Conservation (phyloP, 2,113 vertebrate genomes). For the Cercocebus atys region DNA sequence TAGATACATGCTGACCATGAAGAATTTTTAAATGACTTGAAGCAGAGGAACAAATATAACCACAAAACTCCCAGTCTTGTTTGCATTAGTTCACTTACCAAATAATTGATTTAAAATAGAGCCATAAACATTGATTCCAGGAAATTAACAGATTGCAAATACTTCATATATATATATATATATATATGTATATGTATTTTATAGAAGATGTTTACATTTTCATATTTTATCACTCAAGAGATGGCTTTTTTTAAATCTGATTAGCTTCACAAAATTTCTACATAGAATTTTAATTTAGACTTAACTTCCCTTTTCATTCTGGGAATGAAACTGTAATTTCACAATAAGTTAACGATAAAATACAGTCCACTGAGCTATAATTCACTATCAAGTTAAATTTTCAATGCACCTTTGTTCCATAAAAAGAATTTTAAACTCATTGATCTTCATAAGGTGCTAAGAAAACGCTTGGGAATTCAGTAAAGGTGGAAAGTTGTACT, state of each 20-base stretch:
- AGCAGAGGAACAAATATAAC: neutral
- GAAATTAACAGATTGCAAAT: constrained; percentile 4
- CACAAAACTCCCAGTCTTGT: neutral
- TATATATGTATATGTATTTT: neutral
- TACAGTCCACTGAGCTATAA: constrained; percentile 55
- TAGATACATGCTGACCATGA: neutral
- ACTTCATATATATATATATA: neutral
- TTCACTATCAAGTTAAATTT: constrained; percentile 54
- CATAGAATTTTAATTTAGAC: constrained; percentile 34
- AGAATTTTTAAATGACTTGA: neutral
- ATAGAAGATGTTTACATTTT: neutral
- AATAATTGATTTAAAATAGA: neutral
- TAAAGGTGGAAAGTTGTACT: neutral
- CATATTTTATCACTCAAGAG: constrained; percentile 17
- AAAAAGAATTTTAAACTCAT: constrained; percentile 63
- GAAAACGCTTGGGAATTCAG: constrained; percentile 40
- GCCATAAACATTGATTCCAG: neutral
- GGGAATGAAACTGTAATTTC: constrained; percentile 53
- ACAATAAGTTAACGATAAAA: constrained; percentile 37
- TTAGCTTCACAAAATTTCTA: constrained; percentile 22
- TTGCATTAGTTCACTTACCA: neutral
- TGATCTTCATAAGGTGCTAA: constrained; percentile 47
- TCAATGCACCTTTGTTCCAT: constrained; percentile 41
- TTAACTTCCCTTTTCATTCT: neutral
- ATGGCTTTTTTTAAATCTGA: neutral